phyloP scores from a whole-genome alignment of 1,140 invertebrate species.

The Araneus ventricosus region DNA sequence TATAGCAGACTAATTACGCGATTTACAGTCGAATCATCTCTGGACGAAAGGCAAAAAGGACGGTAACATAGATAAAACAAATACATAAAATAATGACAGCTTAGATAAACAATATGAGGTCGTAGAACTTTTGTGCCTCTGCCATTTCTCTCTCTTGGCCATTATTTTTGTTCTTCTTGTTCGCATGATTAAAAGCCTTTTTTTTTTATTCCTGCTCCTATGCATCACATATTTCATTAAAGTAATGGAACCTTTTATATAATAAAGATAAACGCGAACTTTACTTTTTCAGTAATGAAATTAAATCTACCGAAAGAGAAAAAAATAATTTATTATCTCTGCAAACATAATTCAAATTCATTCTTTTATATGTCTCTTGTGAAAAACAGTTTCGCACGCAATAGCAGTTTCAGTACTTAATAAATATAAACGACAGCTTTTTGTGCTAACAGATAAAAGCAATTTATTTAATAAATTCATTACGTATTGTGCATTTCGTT shows the following conservation, averaged over 20 bases:
- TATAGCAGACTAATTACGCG: no score
- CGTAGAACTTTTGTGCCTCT: neutral
- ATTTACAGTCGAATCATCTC: neutral
- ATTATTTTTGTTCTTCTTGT: neutral
- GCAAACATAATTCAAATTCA: no score
- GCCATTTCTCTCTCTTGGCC: neutral
- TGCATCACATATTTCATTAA: constrained; percentile 3
- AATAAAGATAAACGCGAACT: neutral
- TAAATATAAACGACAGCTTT: no score
- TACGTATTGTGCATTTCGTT: no score
- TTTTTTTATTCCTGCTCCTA: neutral
- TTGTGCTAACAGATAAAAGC: no score
- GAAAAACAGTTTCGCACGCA: no score
- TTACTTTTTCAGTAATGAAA: no score
- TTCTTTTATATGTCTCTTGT: no score
- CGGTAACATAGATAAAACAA: neutral
- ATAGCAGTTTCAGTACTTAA: no score
- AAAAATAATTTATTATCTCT: no score
- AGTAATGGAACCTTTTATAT: neutral
- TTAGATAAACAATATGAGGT: neutral
- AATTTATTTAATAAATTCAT: no score
- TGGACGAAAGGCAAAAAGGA: neutral
- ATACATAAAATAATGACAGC: neutral
- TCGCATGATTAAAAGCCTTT: neutral
- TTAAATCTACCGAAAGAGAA: no score